Evolutionary conservation across 1,140 invertebrate genomes (phyloP), one percentile per base, ranked within the genome.

Genomic region (Brachionus rubens): DNA sequence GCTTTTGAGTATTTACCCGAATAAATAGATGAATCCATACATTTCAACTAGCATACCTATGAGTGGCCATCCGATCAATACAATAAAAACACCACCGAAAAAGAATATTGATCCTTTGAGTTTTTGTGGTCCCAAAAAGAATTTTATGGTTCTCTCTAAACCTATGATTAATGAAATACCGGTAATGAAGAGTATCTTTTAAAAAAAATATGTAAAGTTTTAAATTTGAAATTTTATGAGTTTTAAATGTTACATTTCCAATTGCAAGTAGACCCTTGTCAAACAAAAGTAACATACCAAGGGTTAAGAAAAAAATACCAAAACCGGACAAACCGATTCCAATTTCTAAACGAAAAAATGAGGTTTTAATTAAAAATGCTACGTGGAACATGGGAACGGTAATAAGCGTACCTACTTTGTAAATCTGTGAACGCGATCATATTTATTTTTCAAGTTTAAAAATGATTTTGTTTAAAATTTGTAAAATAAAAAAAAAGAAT

Each of bases 51-150:
- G 87, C 91, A 99, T 99, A 75, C 96, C 96, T 79, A 98, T 84
- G 56, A 99, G 86, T 1, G 96, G 95, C 90, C 92, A 99, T 43
- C 96, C 96, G 47, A 97, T 81, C n/a, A 99, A 86, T 24, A 99
- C 95, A 65, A 98, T 88, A 4, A 91, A 84, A 79, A 99, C 93
- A 6, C 97, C 97, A 19, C 93, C 92, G 82, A 99, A 92, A 85
- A 99, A 99, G 12, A 92, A 90, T 7, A 88, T 84, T 7, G 93
- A 92, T 0, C 91, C 96, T 88, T 91, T 95, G 4, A 94, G 83
- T 89, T 99, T 99, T 82, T 99, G 94, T 75, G 89, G 86, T 88
- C 99, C 96, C 84, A 99, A 99, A 86, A 99, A 99, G 83, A 99
- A 99, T 81, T 91, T 89, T 79, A 98, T 90, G 28, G 96, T 98